These are phyloP conservation scores for Rhinichthys osculus DNA, from an alignment of 2,797 vertebrate species.

Conservation along the genomic window DNA sequence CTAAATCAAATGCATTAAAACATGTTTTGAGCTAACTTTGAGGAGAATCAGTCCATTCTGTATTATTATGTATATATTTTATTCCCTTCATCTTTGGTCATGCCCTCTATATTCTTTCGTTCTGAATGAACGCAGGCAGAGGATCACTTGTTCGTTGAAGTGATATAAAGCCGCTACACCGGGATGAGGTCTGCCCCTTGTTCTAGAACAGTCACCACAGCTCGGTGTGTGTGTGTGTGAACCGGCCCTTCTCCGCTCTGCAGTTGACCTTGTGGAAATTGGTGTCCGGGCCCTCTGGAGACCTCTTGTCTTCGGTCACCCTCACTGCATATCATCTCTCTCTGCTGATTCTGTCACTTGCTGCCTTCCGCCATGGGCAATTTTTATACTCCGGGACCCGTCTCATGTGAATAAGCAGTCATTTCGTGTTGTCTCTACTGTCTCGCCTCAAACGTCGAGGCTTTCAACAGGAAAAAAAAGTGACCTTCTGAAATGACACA, in stretches of 20 bases:
- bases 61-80: neutral
- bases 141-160: slow-evolving; percentile 45
- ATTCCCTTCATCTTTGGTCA: neutral
- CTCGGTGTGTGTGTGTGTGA: slow-evolving; percentile 57
- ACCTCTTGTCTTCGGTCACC: slow-evolving; percentile 65
- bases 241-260: slow-evolving; percentile 71
- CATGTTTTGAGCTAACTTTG: neutral
- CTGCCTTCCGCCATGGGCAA: slow-evolving; percentile 58
- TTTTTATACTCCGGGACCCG: slow-evolving; percentile 56
- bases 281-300: slow-evolving; percentile 67
- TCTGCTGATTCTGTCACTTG: slow-evolving; percentile 67
- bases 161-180: slow-evolving; percentile 58
- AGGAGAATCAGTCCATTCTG: neutral
- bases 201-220: slow-evolving; percentile 61
- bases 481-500: slow-evolving; percentile 51
- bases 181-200: slow-evolving; percentile 62
- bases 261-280: slow-evolving; percentile 79
- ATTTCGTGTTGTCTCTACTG: slow-evolving; percentile 36
- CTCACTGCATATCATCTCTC: slow-evolving; percentile 67
- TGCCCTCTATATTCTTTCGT: neutral
- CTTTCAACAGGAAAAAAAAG: slow-evolving; percentile 23
- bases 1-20: slow-evolving; percentile 16
- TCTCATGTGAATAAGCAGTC: slow-evolving; percentile 49
- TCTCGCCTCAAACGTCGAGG: slow-evolving; percentile 37
- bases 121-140: slow-evolving; percentile 21